These are phyloP conservation scores for Oxyruncus cristatus DNA, from an alignment of 2,113 vertebrate species.

Conservation along the genomic window DNA sequence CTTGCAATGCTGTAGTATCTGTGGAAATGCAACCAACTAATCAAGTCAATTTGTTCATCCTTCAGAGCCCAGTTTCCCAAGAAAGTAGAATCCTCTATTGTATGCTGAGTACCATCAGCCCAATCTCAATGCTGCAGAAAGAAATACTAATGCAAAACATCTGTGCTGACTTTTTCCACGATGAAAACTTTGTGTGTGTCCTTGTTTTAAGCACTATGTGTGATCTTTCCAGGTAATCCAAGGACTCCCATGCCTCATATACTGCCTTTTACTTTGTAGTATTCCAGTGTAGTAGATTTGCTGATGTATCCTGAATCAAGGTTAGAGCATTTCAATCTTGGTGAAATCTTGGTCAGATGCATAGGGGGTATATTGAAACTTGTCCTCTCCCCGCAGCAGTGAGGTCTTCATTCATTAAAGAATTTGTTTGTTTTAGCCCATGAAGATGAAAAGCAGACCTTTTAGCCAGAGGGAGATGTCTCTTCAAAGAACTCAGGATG, in stretches of 20 bases:
- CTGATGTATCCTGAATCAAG: background rate
- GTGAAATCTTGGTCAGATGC: background rate
- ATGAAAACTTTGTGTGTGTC: background rate
- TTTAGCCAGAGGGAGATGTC: fast-evolving
- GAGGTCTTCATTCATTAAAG: background rate
- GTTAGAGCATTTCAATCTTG: background rate
- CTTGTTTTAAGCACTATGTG: background rate
- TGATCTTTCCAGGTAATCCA: background rate
- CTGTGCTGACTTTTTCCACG: background rate
- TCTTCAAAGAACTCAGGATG: background rate
- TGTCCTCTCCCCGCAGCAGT: background rate
- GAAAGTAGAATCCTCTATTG: background rate
- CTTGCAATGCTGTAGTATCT: background rate
- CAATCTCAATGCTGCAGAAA: background rate
- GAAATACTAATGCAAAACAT: background rate
- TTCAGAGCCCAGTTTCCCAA: background rate
- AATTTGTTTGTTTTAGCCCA: background rate
- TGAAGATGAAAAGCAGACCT: background rate
- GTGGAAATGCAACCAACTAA: background rate
- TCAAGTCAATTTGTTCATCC: background rate
- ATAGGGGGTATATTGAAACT: background rate
- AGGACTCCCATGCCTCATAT: background rate
- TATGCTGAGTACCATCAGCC: background rate
- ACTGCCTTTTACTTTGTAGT: background rate
- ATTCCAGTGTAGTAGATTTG: background rate